A percentile compares a stretch with the other conserved stretches of the same genome.
Evolutionary conservation across 2,113 vertebrate genomes (phyloP).

Genomic region (Gila orcuttii): DNA sequence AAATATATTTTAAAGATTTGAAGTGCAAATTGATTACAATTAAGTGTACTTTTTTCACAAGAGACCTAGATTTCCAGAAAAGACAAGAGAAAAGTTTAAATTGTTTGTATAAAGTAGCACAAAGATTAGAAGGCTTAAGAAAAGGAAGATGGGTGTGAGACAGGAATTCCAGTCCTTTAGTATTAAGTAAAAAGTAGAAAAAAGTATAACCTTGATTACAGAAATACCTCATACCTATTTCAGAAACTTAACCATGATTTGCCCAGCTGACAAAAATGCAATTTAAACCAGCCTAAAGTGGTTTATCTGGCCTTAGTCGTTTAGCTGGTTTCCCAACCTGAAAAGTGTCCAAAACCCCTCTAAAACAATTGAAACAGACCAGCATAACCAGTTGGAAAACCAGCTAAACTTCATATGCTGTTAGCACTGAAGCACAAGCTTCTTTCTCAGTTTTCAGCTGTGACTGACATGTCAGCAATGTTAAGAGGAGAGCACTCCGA

Average conservation of each 20-base stretch:
- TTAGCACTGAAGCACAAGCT: not conserved
- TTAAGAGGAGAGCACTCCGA: not conserved
- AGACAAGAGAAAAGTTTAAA: not conserved
- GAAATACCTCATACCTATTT: not conserved
- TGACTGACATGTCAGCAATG: slow-evolving; percentile 7
- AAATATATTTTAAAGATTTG: not conserved
- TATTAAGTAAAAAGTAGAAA: too few species aligned
- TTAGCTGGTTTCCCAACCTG: not conserved
- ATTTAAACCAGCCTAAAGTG: not conserved
- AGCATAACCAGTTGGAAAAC: not conserved
- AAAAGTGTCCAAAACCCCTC: not conserved
- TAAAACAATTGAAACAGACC: not conserved
- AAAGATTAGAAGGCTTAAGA: not conserved
- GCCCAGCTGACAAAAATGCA: not conserved
- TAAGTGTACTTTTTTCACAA: not conserved
- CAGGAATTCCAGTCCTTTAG: not conserved
- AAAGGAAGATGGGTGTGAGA: not conserved
- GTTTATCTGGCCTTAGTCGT: not conserved
- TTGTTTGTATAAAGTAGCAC: not conserved
- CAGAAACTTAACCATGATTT: not conserved
- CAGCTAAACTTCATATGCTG: not conserved
- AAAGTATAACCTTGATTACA: not conserved
- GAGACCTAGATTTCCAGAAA: not conserved
- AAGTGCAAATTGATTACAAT: not conserved
- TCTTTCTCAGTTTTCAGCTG: slow-evolving; percentile 17